Percentiles rank a stretch among this genome's conserved stretches.
Conservation (phyloP, 1,140 invertebrate species). For the Drosophila mauritiana region DNA sequence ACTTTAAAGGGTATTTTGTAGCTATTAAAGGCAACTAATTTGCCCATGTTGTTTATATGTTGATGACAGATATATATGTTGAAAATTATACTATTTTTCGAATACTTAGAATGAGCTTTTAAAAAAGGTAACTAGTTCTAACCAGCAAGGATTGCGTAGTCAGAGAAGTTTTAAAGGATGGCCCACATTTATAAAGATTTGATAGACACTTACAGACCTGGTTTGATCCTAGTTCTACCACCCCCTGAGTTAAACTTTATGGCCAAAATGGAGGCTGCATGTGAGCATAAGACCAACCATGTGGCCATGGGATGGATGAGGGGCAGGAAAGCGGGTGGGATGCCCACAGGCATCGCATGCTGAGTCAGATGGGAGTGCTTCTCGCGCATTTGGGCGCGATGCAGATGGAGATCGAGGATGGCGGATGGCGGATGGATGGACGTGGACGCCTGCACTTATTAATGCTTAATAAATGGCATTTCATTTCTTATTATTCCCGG, state of each 20-base stretch:
- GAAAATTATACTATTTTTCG: too few species aligned
- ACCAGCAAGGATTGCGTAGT: too few species aligned
- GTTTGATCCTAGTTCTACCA: slow-evolving; percentile 5
- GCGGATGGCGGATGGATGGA: slow-evolving; percentile 63
- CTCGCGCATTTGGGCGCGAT: slow-evolving; percentile 20
- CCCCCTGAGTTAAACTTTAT: slow-evolving; percentile 24
- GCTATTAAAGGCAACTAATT: too few species aligned
- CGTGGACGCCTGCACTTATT: slow-evolving; percentile 80
- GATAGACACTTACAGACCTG: background rate
- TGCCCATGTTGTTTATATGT: too few species aligned
- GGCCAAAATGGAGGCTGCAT: slow-evolving; percentile 46
- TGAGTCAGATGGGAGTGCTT: slow-evolving; percentile 47
- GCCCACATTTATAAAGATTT: slow-evolving; percentile 15
- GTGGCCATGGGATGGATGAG: background rate
- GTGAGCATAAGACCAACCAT: slow-evolving; percentile 37
- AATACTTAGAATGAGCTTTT: too few species aligned
- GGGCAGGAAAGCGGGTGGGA: slow-evolving; percentile 4
- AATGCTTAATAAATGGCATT: slow-evolving; percentile 84
- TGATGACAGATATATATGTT: too few species aligned
- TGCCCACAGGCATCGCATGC: slow-evolving; percentile 64
- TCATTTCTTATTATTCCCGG: slow-evolving; percentile 84
- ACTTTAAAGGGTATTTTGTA: too few species aligned
- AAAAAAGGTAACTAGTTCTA: too few species aligned
- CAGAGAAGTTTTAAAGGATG: background rate
- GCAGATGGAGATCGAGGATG: slow-evolving; percentile 55